These are phyloP conservation scores for Procavia capensis DNA, from an alignment of 2,113 vertebrate species.

Conservation along the genomic window DNA sequence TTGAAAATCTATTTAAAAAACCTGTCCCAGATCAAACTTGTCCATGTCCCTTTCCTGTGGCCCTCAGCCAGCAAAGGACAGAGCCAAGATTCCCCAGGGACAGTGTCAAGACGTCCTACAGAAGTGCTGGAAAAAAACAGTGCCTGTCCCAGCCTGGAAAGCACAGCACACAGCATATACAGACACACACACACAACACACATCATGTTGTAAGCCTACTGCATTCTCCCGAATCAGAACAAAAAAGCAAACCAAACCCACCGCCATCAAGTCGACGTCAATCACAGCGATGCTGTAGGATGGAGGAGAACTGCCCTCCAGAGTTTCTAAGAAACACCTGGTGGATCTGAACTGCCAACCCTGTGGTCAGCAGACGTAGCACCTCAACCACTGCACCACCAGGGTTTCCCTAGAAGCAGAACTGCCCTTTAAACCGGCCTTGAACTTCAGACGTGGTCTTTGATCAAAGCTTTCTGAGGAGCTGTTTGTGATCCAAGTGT, in stretches of 20 bases:
- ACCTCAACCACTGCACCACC: too few species aligned
- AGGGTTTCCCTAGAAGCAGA: not conserved
- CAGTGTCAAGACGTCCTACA: not conserved
- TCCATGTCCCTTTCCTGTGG: not conserved
- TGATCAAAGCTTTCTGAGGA: conserved; percentile 6
- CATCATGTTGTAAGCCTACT: not conserved
- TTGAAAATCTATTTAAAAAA: not conserved
- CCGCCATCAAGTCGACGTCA: too few species aligned
- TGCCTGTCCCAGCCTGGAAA: not conserved
- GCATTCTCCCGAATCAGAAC: too few species aligned
- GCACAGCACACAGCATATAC: not conserved
- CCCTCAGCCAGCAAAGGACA: not conserved
- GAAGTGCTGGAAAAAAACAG: not conserved
- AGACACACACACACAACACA: not conserved
- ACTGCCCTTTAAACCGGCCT: not conserved
- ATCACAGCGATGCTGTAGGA: too few species aligned
- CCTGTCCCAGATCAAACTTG: not conserved
- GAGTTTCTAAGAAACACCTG: too few species aligned
- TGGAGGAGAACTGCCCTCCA: too few species aligned
- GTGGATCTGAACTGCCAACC: too few species aligned
- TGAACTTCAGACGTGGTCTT: not conserved
- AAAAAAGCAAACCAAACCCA: too few species aligned
- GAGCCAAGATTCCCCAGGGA: not conserved
- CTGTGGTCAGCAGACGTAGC: too few species aligned
- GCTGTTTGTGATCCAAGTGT: not conserved